phyloP scores from a whole-genome alignment of 30 jellyfish, hydroid and myxozoan genomes.

The Aurelia aurita region DNA sequence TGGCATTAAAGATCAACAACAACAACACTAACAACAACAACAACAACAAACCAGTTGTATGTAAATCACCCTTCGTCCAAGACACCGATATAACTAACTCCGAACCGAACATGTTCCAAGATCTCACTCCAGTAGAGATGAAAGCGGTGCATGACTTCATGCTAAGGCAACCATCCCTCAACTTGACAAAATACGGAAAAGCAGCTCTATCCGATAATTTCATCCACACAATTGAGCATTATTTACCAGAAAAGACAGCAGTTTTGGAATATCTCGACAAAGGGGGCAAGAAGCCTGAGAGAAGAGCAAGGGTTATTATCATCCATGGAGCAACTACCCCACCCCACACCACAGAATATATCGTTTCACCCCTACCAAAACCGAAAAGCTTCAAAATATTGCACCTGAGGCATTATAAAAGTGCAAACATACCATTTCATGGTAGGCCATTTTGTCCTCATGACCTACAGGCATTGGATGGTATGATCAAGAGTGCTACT shows the following conservation, averaged over 20 bases:
- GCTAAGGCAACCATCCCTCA: slow-evolving; percentile 7
- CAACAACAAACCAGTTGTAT: neutral
- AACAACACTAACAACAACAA: too few relatives aligned
- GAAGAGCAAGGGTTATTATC: slow-evolving; percentile 63
- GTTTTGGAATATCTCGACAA: slow-evolving; percentile 42
- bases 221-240: slow-evolving; percentile 53
- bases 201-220: slow-evolving; percentile 57
- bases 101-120: slow-evolving; percentile 50
- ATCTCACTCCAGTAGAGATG: slow-evolving; percentile 40
- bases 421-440: slow-evolving; percentile 26
- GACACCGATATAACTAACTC: neutral
- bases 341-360: slow-evolving; percentile 43
- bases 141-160: slow-evolving; percentile 8
- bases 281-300: slow-evolving; percentile 45
- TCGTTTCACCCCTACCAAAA: slow-evolving; percentile 54
- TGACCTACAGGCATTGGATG: neutral
- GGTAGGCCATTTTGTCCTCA: slow-evolving; percentile 39
- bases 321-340: slow-evolving; percentile 31
- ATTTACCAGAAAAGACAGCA: slow-evolving; percentile 50
- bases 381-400: slow-evolving; percentile 23
- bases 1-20: too few relatives aligned
- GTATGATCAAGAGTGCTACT: slow-evolving; percentile 2
- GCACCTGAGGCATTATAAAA: slow-evolving; percentile 17
- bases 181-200: slow-evolving; percentile 33
- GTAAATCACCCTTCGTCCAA: neutral